A percentile compares a stretch with the other conserved stretches of the same genome.
Conservation (phyloP, 2,797 vertebrate species). For the Cheirogaleus major region DNA sequence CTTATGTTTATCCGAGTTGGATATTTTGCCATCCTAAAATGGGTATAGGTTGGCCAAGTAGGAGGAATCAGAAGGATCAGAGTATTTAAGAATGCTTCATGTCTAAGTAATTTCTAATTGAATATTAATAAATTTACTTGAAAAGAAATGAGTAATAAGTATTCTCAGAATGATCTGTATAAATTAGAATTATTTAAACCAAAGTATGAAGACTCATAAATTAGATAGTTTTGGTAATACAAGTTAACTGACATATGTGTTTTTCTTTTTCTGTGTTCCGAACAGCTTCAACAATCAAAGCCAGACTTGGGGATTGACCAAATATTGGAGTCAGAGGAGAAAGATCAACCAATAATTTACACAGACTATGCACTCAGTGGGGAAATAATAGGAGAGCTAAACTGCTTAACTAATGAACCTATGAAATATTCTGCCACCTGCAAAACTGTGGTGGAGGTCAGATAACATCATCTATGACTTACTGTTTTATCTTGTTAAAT, state of each 20-base stretch:
- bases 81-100: background rate
- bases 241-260: background rate
- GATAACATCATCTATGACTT: constrained; percentile 22
- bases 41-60: background rate
- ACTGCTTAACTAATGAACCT: constrained; percentile 78
- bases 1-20: background rate
- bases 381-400: constrained; percentile 83
- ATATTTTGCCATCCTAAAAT: background rate
- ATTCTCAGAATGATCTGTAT: background rate
- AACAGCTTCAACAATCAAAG: constrained; percentile 69
- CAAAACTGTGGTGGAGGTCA: constrained; percentile 80
- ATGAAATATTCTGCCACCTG: constrained; percentile 77
- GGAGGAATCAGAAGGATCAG: background rate
- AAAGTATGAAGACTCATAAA: background rate
- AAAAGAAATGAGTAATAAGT: background rate
- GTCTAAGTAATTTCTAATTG: constrained; percentile 7
- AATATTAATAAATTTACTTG: constrained; percentile 9
- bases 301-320: background rate
- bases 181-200: constrained; percentile 24
- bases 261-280: constrained; percentile 5
- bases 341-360: background rate
- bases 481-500: background rate
- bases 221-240: background rate
- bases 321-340: constrained; percentile 14
- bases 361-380: constrained; percentile 81